Evolutionary conservation across 2,888 invertebrate genomes (phyloP).

Genomic region (Dascillus cervinus): DNA sequence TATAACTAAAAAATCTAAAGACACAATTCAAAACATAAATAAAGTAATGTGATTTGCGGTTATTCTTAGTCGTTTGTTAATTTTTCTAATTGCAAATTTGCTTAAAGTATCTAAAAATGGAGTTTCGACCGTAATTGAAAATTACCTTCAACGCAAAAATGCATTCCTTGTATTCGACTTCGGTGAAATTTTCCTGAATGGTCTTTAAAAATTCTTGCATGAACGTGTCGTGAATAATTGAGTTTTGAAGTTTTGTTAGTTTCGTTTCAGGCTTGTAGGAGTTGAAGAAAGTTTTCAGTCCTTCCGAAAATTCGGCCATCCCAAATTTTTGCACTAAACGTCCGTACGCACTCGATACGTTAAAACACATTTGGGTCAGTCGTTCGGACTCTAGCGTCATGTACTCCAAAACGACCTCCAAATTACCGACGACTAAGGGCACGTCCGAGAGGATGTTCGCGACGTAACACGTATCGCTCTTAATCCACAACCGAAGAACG

Average conservation of each 20-base stretch:
- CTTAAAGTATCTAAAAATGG: too few relatives aligned
- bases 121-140: too few relatives aligned
- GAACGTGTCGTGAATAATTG: slow-evolving; percentile 13
- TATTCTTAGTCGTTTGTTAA: too few relatives aligned
- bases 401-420: slow-evolving; percentile 26
- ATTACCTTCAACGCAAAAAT: slow-evolving; percentile 18
- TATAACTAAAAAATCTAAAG: too few relatives aligned
- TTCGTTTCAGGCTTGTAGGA: slow-evolving; percentile 24
- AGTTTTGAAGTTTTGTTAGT: slow-evolving; percentile 7
- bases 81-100: too few relatives aligned
- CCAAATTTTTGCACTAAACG: slow-evolving; percentile 32
- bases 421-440: slow-evolving; percentile 22
- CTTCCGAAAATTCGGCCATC: slow-evolving; percentile 19
- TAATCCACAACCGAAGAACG: slow-evolving; percentile 28
- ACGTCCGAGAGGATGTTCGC: slow-evolving; percentile 28
- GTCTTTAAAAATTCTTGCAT: slow-evolving; percentile 12
- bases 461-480: slow-evolving; percentile 26
- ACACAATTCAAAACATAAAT: too few relatives aligned
- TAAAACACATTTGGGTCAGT: slow-evolving; percentile 24
- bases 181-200: slow-evolving; percentile 9
- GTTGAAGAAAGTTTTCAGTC: slow-evolving; percentile 23
- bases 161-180: slow-evolving; percentile 6
- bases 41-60: too few relatives aligned
- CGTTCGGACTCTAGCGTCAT: slow-evolving; percentile 29
- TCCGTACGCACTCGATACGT: slow-evolving; percentile 30